phyloP scores from a whole-genome alignment of 1,140 invertebrate genomes.

The Neotoxoptera formosana region DNA sequence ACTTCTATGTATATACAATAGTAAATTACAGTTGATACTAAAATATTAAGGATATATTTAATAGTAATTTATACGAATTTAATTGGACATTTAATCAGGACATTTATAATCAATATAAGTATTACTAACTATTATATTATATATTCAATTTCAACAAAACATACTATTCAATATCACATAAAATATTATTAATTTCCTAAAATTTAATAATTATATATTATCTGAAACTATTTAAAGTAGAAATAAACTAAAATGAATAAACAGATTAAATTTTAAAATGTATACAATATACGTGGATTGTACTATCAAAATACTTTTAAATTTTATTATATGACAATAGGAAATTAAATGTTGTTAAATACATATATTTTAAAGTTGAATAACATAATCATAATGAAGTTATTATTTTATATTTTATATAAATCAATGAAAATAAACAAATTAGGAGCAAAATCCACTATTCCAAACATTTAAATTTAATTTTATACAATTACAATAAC shows the following conservation, averaged over 20 bases:
- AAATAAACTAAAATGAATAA: neutral
- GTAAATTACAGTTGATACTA: neutral
- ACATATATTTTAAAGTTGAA: neutral
- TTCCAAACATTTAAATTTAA: neutral
- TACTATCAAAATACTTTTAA: neutral
- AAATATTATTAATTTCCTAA: neutral
- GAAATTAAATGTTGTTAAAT: neutral
- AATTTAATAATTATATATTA: slow-evolving; percentile 5
- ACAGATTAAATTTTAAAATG: neutral
- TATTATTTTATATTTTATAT: neutral
- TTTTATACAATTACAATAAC: neutral
- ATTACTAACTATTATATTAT: neutral
- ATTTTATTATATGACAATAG: neutral
- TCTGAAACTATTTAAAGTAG: neutral
- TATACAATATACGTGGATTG: neutral
- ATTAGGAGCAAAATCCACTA: neutral
- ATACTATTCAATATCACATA: slow-evolving; percentile 41
- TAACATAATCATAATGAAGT: no score
- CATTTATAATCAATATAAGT: neutral
- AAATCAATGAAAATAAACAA: neutral
- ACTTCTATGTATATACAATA: neutral
- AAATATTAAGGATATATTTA: neutral
- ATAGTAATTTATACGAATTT: neutral
- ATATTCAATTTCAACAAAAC: slow-evolving; percentile 29
- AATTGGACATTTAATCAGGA: no score